Conservation (phyloP, 2,888 invertebrate species). For the Spodoptera picta region DNA sequence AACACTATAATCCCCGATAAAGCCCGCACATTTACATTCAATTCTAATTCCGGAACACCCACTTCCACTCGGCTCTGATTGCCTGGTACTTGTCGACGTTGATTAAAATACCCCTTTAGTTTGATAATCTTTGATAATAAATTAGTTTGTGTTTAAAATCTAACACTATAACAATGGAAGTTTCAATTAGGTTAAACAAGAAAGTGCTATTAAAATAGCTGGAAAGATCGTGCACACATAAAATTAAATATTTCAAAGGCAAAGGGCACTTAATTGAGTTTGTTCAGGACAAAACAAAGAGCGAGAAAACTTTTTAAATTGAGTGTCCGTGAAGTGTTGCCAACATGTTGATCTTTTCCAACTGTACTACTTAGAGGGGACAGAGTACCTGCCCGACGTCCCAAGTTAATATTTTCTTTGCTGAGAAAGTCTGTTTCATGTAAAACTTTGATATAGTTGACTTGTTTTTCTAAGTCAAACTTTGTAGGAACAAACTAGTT, state of each 20-base stretch:
- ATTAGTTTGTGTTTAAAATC: constrained; percentile 44
- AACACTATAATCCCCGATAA: constrained; percentile 89
- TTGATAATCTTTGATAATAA: constrained; percentile 54
- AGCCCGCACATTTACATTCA: constrained; percentile 90
- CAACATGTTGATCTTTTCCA: constrained; percentile 87
- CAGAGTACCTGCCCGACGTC: constrained; percentile 67
- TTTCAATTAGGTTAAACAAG: constrained; percentile 44
- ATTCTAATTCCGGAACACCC: constrained; percentile 86
- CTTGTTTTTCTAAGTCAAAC: constrained; percentile 39
- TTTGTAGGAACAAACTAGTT: constrained; percentile 19
- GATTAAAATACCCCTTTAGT: constrained; percentile 80
- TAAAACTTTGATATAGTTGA: constrained; percentile 46
- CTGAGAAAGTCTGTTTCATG: constrained; percentile 56
- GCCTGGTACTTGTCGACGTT: constrained; percentile 82
- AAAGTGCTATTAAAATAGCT: constrained; percentile 40
- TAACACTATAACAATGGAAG: constrained; percentile 6
- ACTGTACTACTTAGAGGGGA: constrained; percentile 66
- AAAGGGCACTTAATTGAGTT: constrained; percentile 87
- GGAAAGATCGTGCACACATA: constrained; percentile 61
- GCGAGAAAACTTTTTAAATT: constrained; percentile 85
- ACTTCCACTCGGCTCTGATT: constrained; percentile 83
- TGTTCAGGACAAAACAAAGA: constrained; percentile 89
- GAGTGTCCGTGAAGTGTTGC: constrained; percentile 87
- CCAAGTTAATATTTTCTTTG: constrained; percentile 84
- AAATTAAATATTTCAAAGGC: constrained; percentile 83